Evolutionary conservation across 2,888 invertebrate species (phyloP).

Genomic region (Formica aserva): DNA sequence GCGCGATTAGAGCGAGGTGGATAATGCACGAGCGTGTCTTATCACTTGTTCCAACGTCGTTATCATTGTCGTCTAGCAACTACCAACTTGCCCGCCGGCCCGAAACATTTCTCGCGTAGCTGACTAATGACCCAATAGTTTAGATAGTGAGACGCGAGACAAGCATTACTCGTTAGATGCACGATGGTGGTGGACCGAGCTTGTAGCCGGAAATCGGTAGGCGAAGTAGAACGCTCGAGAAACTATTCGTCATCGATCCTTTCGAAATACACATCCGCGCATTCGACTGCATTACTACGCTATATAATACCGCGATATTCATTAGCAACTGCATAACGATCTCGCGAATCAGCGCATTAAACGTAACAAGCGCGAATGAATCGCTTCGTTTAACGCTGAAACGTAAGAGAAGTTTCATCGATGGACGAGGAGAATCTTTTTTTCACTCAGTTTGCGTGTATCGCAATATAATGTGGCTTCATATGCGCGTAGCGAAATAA

Average conservation of each 20-base stretch:
- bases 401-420: constrained; percentile 4
- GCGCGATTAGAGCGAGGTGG: constrained; percentile 11
- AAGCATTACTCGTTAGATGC: constrained; percentile 44
- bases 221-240: neutral
- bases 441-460: neutral
- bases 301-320: neutral
- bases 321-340: neutral
- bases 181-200: constrained; percentile 7
- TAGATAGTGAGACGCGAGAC: constrained; percentile 44
- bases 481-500: neutral
- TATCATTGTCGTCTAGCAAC: constrained; percentile 49
- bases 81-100: constrained; percentile 40
- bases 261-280: constrained; percentile 15
- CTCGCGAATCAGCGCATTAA: neutral
- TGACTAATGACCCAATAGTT: constrained; percentile 52
- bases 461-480: neutral
- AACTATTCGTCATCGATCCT: constrained; percentile 21
- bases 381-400: neutral
- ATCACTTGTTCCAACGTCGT: constrained; percentile 29
- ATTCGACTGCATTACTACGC: neutral
- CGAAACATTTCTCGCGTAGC: constrained; percentile 51
- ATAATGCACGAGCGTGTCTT: constrained; percentile 28
- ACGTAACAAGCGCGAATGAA: neutral
- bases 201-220: neutral
- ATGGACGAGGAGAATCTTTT: neutral